A percentile compares a stretch with the other conserved stretches of the same genome.
These are phyloP conservation scores for Chironomus tentans DNA, from an alignment of 2,888 invertebrate genomes.

Conservation along the genomic window DNA sequence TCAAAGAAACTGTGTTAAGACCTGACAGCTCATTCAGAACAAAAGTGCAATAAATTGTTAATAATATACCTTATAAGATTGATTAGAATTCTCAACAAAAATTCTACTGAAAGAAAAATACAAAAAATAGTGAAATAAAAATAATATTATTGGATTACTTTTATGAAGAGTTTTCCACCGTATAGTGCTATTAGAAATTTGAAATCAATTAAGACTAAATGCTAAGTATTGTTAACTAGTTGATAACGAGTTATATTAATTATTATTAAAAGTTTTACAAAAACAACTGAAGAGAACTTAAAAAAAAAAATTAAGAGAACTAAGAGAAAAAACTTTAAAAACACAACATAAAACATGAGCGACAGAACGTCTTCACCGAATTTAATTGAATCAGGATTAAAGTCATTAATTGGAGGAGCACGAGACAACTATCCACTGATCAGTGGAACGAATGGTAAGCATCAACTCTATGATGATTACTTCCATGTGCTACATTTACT, in stretches of 20 bases:
- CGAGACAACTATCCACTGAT: slow-evolving; percentile 71
- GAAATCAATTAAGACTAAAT: slow-evolving; percentile 22
- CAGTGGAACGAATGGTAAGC: slow-evolving; percentile 60
- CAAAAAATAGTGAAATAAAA: background rate
- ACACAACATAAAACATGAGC: slow-evolving; percentile 52
- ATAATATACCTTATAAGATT: no score
- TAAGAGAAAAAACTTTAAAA: background rate
- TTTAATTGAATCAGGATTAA: slow-evolving; percentile 78
- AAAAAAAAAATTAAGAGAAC: background rate
- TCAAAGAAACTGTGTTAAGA: background rate
- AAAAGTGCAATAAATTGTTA: background rate
- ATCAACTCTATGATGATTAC: slow-evolving; percentile 14
- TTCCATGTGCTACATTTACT: no score
- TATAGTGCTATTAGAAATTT: slow-evolving; percentile 19
- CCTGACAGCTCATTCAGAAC: background rate
- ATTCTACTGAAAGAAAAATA: background rate
- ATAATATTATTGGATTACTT: background rate
- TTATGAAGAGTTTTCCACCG: background rate
- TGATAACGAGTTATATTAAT: background rate
- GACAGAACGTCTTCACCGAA: slow-evolving; percentile 84
- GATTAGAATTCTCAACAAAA: background rate
- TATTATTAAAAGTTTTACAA: background rate
- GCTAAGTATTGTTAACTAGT: slow-evolving; percentile 23
- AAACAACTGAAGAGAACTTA: background rate
- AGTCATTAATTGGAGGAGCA: slow-evolving; percentile 66